Conservation (phyloP, 2,888 invertebrate species). For the Deilephila porcellus region DNA sequence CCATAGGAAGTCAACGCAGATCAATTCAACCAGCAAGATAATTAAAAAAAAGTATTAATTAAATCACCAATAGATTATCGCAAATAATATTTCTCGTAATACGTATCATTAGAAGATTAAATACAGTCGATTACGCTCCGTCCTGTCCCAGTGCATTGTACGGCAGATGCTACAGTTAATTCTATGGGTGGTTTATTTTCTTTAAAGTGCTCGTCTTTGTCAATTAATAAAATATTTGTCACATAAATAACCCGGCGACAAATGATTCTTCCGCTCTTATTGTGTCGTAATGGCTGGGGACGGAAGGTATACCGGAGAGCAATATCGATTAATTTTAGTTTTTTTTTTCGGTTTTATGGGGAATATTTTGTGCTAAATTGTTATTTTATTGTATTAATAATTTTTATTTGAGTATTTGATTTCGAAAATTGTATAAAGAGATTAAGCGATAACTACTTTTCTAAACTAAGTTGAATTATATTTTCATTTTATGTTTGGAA, state of each 20-base stretch:
- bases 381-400: too few relatives aligned
- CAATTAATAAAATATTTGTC: constrained; percentile 82
- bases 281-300: constrained; percentile 36
- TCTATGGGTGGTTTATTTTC: constrained; percentile 69
- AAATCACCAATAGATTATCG: too few relatives aligned
- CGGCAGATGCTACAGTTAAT: constrained; percentile 60
- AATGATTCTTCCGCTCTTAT: constrained; percentile 62
- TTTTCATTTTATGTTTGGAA: too few relatives aligned
- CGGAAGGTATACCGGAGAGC: background rate
- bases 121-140: background rate
- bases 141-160: background rate
- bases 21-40: too few relatives aligned
- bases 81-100: too few relatives aligned
- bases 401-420: too few relatives aligned
- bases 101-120: background rate
- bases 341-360: background rate
- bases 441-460: too few relatives aligned
- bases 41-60: too few relatives aligned
- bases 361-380: too few relatives aligned
- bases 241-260: constrained; percentile 72
- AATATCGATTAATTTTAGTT: background rate
- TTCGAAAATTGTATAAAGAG: too few relatives aligned
- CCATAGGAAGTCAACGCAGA: too few relatives aligned
- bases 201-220: constrained; percentile 50
- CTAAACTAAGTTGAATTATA: too few relatives aligned